These are phyloP conservation scores for Melanaphis sacchari DNA, from an alignment of 1,140 invertebrate genomes.

Conservation along the genomic window DNA sequence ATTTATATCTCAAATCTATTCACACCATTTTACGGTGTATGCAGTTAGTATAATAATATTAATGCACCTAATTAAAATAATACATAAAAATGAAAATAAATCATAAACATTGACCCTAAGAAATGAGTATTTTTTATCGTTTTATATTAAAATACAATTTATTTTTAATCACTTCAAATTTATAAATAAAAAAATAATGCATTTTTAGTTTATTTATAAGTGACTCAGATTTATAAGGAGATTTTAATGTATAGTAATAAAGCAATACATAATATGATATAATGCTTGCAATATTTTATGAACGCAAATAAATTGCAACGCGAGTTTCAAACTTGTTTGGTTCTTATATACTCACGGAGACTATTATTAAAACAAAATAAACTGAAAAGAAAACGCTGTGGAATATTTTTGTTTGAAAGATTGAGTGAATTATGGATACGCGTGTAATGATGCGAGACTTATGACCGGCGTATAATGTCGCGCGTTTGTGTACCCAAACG, in stretches of 20 bases:
- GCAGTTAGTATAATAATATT: too few relatives aligned
- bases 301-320: not conserved
- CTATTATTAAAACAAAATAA: slow-evolving; percentile 20
- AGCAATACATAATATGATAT: not conserved
- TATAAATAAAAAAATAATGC: not conserved
- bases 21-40: too few relatives aligned
- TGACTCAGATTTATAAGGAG: not conserved
- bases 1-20: too few relatives aligned
- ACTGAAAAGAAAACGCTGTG: not conserved
- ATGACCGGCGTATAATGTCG: slow-evolving; percentile 26
- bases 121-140: not conserved
- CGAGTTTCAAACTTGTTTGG: not conserved
- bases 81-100: too few relatives aligned
- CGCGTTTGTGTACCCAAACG: slow-evolving; percentile 6
- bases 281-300: not conserved
- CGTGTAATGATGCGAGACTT: slow-evolving; percentile 47
- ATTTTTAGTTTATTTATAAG: not conserved
- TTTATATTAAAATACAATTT: not conserved
- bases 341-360: not conserved
- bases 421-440: slow-evolving; percentile 27
- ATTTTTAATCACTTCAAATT: not conserved
- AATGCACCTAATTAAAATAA: too few relatives aligned
- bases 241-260: not conserved
- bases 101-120: not conserved
- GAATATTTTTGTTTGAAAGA: slow-evolving; percentile 45